Evolutionary conservation across 1,140 invertebrate genomes (phyloP), one percentile per base, ranked within the genome.

Genomic region (Ceratina calcarata): DNA sequence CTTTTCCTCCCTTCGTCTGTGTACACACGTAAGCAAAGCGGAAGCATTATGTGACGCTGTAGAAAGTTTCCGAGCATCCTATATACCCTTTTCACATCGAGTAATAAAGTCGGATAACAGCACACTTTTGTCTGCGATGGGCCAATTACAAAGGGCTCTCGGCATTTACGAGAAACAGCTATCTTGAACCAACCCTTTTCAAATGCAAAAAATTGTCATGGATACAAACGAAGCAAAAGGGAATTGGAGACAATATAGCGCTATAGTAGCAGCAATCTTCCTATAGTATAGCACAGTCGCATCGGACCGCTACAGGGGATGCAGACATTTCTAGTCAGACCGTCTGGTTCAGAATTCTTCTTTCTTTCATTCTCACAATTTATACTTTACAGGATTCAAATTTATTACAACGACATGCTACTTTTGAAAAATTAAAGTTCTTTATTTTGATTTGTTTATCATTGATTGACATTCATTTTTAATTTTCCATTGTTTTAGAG

Each of bases 31-130:
- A 55, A 78, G 37, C 37, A 45, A 45, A 45, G 37, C 37, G 37
- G 81, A 75, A 84, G 80, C 77, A 77, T 82, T 84, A 86, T 86
- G 83, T 67, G 75, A 77, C 60, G 45, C 62, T 58, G 64, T 22
- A 68, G 70, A 55, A 78, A 84, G 83, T 80, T 84, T 51, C 78
- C 74, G 67, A 75, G 78, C 81, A 80, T 75, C 79, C 67, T 75
- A 72, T 65, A 32, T 83, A 75, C 70, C 49, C 37, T 45, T 85
- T 85, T 83, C 83, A 85, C 66, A 69, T 66, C 79, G 77, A 66
- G 82, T 83, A 87, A 87, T 87, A 83, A 85, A 87, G 79, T 85
- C 62, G 45, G 60, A 64, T 78, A 87, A 85, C 75, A 85, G 60
- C 60, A 70, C 61, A 73, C 73, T 78, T 65, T 78, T 73, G 60